Evolutionary conservation across 2,888 invertebrate genomes (phyloP), one percentile per base, ranked within the genome.

Genomic region (Plagodis pulveraria): DNA sequence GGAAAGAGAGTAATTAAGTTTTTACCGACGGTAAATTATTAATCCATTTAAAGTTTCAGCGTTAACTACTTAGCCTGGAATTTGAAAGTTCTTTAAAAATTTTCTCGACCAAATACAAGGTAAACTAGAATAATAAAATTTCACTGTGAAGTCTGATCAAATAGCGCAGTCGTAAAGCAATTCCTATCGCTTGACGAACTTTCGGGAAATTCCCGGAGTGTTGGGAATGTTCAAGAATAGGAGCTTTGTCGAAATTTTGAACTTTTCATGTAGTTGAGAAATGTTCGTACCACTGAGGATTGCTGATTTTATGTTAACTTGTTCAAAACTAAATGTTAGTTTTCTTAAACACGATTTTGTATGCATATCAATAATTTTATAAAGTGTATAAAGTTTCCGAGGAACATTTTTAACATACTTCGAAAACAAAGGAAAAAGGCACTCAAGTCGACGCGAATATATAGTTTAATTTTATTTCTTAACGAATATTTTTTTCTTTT

Each of bases 71-170:
- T 59, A 50, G 43, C 43, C 22, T 12, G 12, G 40, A 49, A 53
- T 49, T 47, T 35, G 9, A 49, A 41, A 11, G 8, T 45, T 58
- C 54, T 58, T 54, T 40, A 35, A 32, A 6, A 42, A 34, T 47
- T 32, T 50, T 55, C 50, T 40, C 8, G 44, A 4, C 41, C 10
- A 12, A n/a, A 6, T 9, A 5, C 9, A 38, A 50, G 22, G 42
- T 40, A 35, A 55, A 59, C 35, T 44, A 41, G 35, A 36, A 60
- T 70, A 67, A 66, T 72, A 58, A 67, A 69, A 71, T 73, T 72
- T 67, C 65, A 72, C 70, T 49, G 63, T 58, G 51, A 73, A 73
- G 68, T 75, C 63, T 47, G 44, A 64, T 58, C 33, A 42, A 44
- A 48, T 49, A 45, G 51, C 38, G 42, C 61, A 50, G 54, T 50